These are phyloP conservation scores for Philaethria dido DNA, from an alignment of 2,888 invertebrate genomes.

Conservation along the genomic window DNA sequence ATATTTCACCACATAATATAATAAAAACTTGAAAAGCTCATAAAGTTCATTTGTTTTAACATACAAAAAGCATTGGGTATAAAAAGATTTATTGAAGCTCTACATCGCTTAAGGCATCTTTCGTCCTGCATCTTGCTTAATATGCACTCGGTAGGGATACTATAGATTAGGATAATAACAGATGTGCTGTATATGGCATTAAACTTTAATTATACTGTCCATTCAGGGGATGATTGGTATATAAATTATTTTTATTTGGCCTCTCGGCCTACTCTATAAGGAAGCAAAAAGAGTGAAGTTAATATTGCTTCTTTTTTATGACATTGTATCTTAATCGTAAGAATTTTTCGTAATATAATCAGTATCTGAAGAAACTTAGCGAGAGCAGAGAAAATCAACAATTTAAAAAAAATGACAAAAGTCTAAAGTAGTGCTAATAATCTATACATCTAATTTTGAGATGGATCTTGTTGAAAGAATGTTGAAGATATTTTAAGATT, in stretches of 20 bases:
- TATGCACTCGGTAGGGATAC: slow-evolving; percentile 42
- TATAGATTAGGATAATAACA: slow-evolving; percentile 37
- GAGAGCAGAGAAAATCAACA: background rate
- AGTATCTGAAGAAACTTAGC: background rate
- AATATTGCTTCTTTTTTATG: no score
- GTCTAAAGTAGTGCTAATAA: no score
- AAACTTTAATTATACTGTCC: background rate
- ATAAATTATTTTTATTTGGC: no score
- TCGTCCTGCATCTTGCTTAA: slow-evolving; percentile 41
- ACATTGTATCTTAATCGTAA: background rate
- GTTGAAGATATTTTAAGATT: no score
- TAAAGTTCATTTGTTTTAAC: slow-evolving; percentile 16
- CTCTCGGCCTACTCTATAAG: no score
- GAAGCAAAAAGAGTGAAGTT: no score
- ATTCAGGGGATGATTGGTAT: no score
- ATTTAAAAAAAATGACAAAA: background rate
- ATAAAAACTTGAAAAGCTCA: slow-evolving; percentile 9
- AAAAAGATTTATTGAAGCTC: slow-evolving; percentile 31
- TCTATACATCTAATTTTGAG: no score
- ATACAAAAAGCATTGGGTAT: slow-evolving; percentile 17
- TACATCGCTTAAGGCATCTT: slow-evolving; percentile 22
- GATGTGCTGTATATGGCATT: slow-evolving; percentile 20
- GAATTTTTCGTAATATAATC: background rate
- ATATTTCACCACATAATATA: slow-evolving; percentile 18
- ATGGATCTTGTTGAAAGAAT: no score